Conservation (phyloP, 2,113 vertebrate species). For the Pristiophorus japonicus region DNA sequence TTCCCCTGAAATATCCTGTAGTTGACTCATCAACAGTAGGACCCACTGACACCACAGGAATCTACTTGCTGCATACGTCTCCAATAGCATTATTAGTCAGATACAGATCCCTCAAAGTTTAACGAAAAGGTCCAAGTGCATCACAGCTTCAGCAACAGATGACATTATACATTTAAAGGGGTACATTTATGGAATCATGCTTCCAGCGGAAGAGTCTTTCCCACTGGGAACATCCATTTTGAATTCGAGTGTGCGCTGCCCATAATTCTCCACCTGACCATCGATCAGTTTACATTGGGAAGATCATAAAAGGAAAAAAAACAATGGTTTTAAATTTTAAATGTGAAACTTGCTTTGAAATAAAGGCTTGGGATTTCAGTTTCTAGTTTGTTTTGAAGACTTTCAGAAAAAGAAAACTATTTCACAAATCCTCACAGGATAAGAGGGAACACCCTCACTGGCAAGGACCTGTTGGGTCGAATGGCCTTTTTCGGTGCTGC, state of each 20-base stretch:
- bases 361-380: neutral
- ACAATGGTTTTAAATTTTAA: neutral
- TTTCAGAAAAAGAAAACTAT: neutral
- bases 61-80: constrained; percentile 69
- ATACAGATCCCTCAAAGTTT: constrained; percentile 63
- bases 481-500: too few relatives aligned
- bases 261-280: neutral
- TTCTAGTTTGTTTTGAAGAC: neutral
- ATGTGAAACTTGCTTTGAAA: neutral
- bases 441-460: neutral
- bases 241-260: neutral
- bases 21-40: constrained; percentile 78
- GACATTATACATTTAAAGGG: constrained; percentile 48
- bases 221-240: neutral
- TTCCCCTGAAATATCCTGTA: constrained; percentile 59
- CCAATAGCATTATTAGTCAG: constrained; percentile 87
- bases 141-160: constrained; percentile 49
- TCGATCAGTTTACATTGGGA: neutral
- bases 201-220: neutral
- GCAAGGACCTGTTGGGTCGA: too few relatives aligned
- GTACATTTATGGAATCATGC: neutral
- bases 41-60: constrained; percentile 67
- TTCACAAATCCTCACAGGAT: neutral
- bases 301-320: neutral
- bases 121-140: constrained; percentile 48